Conservation (phyloP, 2,113 vertebrate species). For the Dipodomys stephensi region DNA sequence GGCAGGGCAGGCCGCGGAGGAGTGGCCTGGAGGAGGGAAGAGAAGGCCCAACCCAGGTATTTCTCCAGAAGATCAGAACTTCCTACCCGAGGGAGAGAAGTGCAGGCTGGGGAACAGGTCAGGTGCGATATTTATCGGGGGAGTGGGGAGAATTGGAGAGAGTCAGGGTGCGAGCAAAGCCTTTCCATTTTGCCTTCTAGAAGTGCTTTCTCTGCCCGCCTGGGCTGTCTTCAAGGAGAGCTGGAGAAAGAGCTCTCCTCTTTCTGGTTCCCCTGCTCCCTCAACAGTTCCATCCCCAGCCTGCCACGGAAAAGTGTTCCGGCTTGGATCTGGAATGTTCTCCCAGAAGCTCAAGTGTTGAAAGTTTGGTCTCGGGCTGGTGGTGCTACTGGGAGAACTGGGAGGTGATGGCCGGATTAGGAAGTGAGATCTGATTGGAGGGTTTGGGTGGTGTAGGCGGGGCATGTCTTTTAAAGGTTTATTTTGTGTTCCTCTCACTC, state of each 20-base stretch:
- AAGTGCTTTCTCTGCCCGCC: neutral
- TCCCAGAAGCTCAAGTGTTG: neutral
- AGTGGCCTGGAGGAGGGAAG: no score
- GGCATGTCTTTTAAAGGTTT: no score
- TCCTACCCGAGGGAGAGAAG: neutral
- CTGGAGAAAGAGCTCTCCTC: neutral
- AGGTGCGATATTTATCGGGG: no score
- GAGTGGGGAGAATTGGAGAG: neutral
- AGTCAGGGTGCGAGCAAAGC: no score
- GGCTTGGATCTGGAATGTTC: no score
- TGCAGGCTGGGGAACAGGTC: neutral
- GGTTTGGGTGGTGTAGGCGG: no score
- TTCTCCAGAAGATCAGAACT: neutral
- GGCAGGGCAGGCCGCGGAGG: neutral
- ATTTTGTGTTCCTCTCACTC: no score
- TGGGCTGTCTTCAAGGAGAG: neutral
- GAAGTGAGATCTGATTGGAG: no score
- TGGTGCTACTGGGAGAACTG: neutral
- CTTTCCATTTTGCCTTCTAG: accelerated
- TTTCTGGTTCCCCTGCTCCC: neutral
- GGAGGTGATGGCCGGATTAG: no score
- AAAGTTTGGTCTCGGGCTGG: neutral
- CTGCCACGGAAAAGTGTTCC: neutral
- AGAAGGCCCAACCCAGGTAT: neutral
- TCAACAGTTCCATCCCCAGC: neutral